phyloP scores from a whole-genome alignment of 2,113 vertebrate genomes.

The Notiomystis cincta region DNA sequence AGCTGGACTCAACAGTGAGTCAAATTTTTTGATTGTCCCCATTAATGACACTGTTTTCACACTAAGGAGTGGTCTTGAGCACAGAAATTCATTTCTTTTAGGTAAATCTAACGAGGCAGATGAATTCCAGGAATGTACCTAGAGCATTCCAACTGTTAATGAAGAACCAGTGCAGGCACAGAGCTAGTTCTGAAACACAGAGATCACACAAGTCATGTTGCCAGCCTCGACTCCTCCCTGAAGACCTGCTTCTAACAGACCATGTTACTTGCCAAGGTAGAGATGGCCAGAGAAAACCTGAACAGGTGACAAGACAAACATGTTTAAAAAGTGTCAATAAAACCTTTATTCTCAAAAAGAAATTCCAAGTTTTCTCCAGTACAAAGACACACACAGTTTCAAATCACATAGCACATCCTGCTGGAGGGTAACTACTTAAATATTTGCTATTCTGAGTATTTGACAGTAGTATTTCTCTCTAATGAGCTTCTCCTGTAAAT shows the following conservation, averaged over 20 bases:
- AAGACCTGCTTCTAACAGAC: neutral
- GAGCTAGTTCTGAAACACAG: neutral
- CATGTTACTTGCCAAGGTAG: neutral
- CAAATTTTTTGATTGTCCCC: neutral
- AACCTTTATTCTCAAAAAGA: neutral
- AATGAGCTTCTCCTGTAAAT: neutral
- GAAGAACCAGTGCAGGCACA: neutral
- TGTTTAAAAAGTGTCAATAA: neutral
- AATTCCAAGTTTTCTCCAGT: neutral
- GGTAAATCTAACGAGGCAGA: neutral
- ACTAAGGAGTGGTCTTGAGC: neutral
- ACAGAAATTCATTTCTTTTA: neutral
- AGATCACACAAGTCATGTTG: neutral
- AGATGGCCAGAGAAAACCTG: neutral
- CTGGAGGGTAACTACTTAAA: neutral
- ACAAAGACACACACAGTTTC: neutral
- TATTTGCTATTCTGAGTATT: neutral
- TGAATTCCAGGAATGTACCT: neutral
- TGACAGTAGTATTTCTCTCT: neutral
- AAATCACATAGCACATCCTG: neutral
- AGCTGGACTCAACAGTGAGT: neutral
- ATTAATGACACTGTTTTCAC: neutral
- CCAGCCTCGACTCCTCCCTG: neutral
- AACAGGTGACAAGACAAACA: neutral
- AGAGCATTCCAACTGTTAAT: neutral